Evolutionary conservation across 2,113 vertebrate species (phyloP).

Genomic region (Cranoglanis bouderius): DNA sequence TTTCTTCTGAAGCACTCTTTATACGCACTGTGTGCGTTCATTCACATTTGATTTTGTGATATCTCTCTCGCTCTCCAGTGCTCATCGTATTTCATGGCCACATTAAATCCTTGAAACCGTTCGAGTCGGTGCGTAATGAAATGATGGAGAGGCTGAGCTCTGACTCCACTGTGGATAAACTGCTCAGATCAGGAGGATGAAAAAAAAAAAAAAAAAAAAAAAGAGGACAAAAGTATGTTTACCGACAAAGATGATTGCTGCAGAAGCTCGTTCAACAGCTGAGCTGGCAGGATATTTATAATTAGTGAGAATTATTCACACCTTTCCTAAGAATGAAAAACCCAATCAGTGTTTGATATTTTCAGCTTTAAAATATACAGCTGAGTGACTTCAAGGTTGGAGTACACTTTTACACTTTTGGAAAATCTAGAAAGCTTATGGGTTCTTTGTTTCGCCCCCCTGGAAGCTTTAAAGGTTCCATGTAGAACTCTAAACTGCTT

Average conservation of each 20-base stretch:
- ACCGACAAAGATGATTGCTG: not conserved
- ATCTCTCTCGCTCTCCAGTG: not conserved
- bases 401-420: not conserved
- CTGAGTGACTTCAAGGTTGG: not conserved
- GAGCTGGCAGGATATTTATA: not conserved
- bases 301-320: not conserved
- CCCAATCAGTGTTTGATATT: not conserved
- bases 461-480: not conserved
- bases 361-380: not conserved
- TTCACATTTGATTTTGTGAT: not conserved
- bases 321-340: not conserved
- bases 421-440: not conserved
- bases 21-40: not conserved
- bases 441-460: not conserved
- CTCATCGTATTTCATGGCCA: slow-evolving; percentile 27
- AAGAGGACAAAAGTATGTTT: not conserved
- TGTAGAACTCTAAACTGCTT: not conserved
- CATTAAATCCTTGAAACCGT: slow-evolving; percentile 15
- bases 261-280: not conserved
- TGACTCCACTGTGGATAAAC: slow-evolving; percentile 11
- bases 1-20: not conserved
- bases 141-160: slow-evolving; percentile 19
- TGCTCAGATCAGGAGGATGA: not conserved
- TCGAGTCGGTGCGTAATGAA: slow-evolving; percentile 26
- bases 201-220: not conserved